A percentile compares a stretch with the other conserved stretches of the same genome.
Conservation (phyloP, 92 coral and sea anemone species). For the Phenganax marumi region DNA sequence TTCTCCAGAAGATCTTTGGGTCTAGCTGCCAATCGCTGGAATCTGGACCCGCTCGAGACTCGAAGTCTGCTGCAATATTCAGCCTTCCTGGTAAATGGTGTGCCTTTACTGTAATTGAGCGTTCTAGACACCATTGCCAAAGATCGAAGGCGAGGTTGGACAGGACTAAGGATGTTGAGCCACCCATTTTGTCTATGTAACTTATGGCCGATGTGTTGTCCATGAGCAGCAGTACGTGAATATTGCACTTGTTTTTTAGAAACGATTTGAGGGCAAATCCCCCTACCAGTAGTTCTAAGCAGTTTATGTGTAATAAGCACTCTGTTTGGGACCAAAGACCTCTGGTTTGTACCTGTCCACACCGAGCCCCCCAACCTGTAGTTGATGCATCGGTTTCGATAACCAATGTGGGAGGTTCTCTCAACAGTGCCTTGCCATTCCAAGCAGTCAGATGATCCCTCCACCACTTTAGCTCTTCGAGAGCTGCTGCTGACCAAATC, state of each 20-base stretch:
- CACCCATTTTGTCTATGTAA: slow-evolving; percentile 64
- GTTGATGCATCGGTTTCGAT: slow-evolving; percentile 57
- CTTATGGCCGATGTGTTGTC: slow-evolving; percentile 60
- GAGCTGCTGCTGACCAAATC: slow-evolving; percentile 31
- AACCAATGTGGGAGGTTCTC: slow-evolving; percentile 29
- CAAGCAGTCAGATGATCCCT: slow-evolving; percentile 37
- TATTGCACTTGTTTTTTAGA: slow-evolving; percentile 44
- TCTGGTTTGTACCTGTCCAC: slow-evolving; percentile 31
- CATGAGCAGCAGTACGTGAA: slow-evolving; percentile 31
- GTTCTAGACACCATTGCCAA: slow-evolving; percentile 62
- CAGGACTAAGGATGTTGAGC: slow-evolving; percentile 52
- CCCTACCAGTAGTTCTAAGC: slow-evolving; percentile 55
- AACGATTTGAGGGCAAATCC: slow-evolving; percentile 57
- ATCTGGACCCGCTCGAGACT: slow-evolving; percentile 39
- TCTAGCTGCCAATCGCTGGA: slow-evolving; percentile 26
- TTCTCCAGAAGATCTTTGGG: background rate
- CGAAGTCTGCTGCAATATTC: slow-evolving; percentile 49
- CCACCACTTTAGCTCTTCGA: slow-evolving; percentile 58
- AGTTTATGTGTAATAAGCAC: slow-evolving; percentile 53
- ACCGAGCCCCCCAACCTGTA: slow-evolving; percentile 58
- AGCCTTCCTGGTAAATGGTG: slow-evolving; percentile 50
- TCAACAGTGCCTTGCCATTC: slow-evolving; percentile 52
- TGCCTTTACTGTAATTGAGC: slow-evolving; percentile 45
- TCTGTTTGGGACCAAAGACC: slow-evolving; percentile 61
- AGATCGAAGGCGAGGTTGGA: slow-evolving; percentile 49